Conservation (phyloP, 1,140 invertebrate species). For the Euwallacea fornicatus region DNA sequence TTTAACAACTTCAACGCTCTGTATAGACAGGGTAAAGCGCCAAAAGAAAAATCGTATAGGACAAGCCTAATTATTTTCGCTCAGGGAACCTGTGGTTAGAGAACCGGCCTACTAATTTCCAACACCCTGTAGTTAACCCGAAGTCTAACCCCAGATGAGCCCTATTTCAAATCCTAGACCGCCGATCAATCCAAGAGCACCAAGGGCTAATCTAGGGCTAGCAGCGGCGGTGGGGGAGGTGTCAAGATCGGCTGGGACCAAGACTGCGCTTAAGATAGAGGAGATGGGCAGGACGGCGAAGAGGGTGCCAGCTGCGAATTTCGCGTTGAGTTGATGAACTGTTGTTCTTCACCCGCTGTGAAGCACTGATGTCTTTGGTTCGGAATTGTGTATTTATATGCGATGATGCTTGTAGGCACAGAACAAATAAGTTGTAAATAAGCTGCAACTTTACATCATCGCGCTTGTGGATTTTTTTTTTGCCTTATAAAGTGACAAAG, state of each 20-base stretch:
- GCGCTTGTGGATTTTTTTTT: too few relatives aligned
- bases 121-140: too few relatives aligned
- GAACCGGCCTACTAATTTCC: too few relatives aligned
- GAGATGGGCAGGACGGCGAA: conserved; percentile 15
- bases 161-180: conserved; percentile 5
- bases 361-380: neutral
- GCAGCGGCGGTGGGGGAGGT: neutral
- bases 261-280: neutral
- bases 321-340: conserved; percentile 7
- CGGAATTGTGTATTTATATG: neutral
- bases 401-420: too few relatives aligned
- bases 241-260: neutral
- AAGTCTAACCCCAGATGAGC: neutral
- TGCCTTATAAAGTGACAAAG: too few relatives aligned
- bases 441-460: too few relatives aligned
- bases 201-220: neutral
- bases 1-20: too few relatives aligned
- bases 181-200: conserved; percentile 3
- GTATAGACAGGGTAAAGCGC: too few relatives aligned
- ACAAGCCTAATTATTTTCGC: too few relatives aligned
- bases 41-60: too few relatives aligned
- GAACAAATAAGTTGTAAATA: too few relatives aligned
- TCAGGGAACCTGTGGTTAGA: too few relatives aligned
- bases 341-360: neutral
- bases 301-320: conserved; percentile 2